phyloP scores from a whole-genome alignment of 2,888 invertebrate genomes.

The Belgica antarctica region DNA sequence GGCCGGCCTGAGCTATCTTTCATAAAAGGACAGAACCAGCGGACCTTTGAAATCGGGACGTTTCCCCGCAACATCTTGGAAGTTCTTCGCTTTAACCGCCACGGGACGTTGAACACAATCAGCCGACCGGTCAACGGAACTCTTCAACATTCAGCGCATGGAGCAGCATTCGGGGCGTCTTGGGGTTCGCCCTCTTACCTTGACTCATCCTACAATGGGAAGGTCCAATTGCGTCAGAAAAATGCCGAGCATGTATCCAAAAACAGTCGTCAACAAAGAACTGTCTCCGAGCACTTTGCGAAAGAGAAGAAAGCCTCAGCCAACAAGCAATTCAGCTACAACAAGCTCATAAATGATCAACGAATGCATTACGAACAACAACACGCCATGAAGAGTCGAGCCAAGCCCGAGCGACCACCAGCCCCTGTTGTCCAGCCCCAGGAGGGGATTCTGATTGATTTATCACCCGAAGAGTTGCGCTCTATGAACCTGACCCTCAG shows the following conservation, averaged over 20 bases:
- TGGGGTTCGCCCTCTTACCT: slow-evolving; percentile 83
- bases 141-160: slow-evolving; percentile 78
- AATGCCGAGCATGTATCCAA: not conserved
- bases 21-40: slow-evolving; percentile 95
- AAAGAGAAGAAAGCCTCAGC: slow-evolving; percentile 53
- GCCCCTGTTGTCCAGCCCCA: slow-evolving; percentile 55
- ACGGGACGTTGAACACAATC: slow-evolving; percentile 53
- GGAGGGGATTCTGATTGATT: slow-evolving; percentile 74
- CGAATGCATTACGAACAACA: slow-evolving; percentile 46
- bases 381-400: slow-evolving; percentile 43
- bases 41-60: slow-evolving; percentile 81
- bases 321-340: slow-evolving; percentile 78
- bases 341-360: slow-evolving; percentile 74
- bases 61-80: slow-evolving; percentile 62
- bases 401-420: slow-evolving; percentile 51
- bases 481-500: slow-evolving; percentile 37
- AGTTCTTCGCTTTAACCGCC: slow-evolving; percentile 40
- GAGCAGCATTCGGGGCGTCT: slow-evolving; percentile 70
- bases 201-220: slow-evolving; percentile 69
- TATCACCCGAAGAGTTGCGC: slow-evolving; percentile 61
- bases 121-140: slow-evolving; percentile 77
- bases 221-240: slow-evolving; percentile 48
- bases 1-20: slow-evolving; percentile 84
- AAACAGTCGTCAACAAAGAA: slow-evolving; percentile 46
- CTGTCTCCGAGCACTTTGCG: slow-evolving; percentile 50